phyloP scores from a whole-genome alignment of 1,140 invertebrate species.

The Vollenhovia emeryi region DNA sequence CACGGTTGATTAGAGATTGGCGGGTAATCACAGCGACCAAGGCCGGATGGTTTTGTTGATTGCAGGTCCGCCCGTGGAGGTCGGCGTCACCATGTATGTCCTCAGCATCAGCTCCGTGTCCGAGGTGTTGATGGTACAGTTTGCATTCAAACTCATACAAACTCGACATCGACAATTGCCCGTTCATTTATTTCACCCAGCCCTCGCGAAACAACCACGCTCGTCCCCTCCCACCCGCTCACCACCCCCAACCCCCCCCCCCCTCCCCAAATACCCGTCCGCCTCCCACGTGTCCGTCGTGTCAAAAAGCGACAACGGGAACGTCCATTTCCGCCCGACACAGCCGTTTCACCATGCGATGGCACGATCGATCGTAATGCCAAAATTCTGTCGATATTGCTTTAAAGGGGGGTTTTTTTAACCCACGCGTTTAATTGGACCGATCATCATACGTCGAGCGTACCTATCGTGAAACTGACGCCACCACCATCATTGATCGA shows the following conservation, averaged over 20 bases:
- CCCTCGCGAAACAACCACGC: neutral
- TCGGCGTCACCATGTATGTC: constrained; percentile 99
- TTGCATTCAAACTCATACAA: constrained; percentile 83
- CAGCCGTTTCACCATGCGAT: neutral
- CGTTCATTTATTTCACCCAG: constrained; percentile 58
- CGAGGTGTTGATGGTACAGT: constrained; percentile 98
- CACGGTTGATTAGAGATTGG: constrained; percentile 65
- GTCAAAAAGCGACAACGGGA: constrained; percentile 43
- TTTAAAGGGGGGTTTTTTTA: neutral
- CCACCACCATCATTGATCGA: constrained; percentile 45
- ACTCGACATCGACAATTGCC: constrained; percentile 63
- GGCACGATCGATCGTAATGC: constrained; percentile 43
- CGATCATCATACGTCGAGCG: constrained; percentile 53
- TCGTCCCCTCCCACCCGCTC: neutral
- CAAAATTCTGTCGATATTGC: constrained; percentile 29
- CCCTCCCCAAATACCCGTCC: neutral
- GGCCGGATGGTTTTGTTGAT: constrained; percentile 87
- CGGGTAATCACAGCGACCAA: constrained; percentile 81
- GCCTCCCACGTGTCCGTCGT: neutral
- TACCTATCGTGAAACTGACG: constrained; percentile 28
- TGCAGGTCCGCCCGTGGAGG: constrained; percentile 97
- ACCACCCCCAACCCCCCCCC: no score
- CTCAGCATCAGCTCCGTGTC: constrained; percentile 99
- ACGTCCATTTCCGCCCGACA: constrained; percentile 30
- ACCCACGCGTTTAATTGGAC: constrained; percentile 26